Percentiles rank a stretch among this genome's conserved stretches.
Evolutionary conservation across 2,113 vertebrate species (phyloP).

Genomic region (Diadophis punctatus): DNA sequence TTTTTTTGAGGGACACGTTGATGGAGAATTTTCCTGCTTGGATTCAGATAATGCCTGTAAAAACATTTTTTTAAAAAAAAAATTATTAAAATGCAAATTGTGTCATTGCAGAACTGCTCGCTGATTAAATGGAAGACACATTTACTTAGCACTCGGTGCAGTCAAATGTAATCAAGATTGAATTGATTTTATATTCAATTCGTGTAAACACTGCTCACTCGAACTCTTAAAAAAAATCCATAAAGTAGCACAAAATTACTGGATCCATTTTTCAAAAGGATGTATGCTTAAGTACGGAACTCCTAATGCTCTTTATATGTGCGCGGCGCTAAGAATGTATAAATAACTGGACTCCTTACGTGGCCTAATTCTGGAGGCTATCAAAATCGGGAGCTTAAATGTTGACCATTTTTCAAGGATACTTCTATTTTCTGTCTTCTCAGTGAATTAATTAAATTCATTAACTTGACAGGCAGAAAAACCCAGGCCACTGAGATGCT

Average conservation of each 20-base stretch:
- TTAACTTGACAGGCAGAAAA: conserved; percentile 11
- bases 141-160: conserved; percentile 62
- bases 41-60: conserved; percentile 40
- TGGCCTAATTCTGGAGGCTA: background rate
- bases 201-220: conserved; percentile 61
- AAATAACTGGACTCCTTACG: conserved; percentile 10
- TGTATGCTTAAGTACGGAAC: conserved; percentile 39
- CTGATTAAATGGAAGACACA: conserved; percentile 67
- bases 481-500: background rate
- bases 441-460: conserved; percentile 15
- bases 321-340: conserved; percentile 11
- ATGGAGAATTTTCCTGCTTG: conserved; percentile 17
- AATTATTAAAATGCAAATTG: conserved; percentile 63
- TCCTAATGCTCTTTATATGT: background rate
- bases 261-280: conserved; percentile 54
- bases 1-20: background rate
- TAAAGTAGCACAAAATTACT: conserved; percentile 56
- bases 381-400: background rate
- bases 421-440: conserved; percentile 14
- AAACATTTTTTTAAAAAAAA: conserved; percentile 28
- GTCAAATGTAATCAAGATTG: conserved; percentile 69
- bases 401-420: conserved; percentile 9
- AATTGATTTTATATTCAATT: conserved; percentile 68
- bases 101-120: conserved; percentile 40
- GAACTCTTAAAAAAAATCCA: conserved; percentile 60